A percentile compares a stretch with the other conserved stretches of the same genome.
These are phyloP conservation scores for Polypedilum vanderplanki DNA, from an alignment of 1,140 invertebrate genomes.

Conservation along the genomic window DNA sequence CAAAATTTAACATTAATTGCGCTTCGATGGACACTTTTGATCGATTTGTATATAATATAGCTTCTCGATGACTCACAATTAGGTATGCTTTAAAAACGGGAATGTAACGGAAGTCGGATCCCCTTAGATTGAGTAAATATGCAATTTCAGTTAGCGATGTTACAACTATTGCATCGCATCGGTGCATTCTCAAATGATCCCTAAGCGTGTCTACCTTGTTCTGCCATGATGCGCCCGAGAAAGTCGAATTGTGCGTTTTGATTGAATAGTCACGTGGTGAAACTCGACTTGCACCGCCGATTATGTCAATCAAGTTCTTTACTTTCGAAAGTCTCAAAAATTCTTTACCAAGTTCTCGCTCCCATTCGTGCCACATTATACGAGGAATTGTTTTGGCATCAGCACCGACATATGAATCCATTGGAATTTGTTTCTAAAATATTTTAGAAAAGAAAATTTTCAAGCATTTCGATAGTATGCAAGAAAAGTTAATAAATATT, in stretches of 20 bases:
- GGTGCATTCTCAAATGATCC: conserved; percentile 54
- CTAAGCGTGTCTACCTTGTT: conserved; percentile 65
- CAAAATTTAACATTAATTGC: conserved; percentile 43
- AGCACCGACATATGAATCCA: conserved; percentile 64
- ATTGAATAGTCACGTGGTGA: conserved; percentile 50
- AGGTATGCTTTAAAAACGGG: conserved; percentile 77
- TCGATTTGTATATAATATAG: conserved; percentile 56
- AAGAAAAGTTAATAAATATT: conserved; percentile 29
- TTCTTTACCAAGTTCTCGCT: conserved; percentile 50
- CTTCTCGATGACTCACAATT: conserved; percentile 55
- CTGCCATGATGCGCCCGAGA: conserved; percentile 52
- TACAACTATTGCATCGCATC: conserved; percentile 71
- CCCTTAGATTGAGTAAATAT: conserved; percentile 92
- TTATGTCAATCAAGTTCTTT: conserved; percentile 69
- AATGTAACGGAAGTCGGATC: conserved; percentile 79
- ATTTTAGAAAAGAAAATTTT: conserved; percentile 36
- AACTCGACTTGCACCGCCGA: conserved; percentile 55
- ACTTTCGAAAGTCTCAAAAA: conserved; percentile 56
- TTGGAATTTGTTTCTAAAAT: conserved; percentile 57
- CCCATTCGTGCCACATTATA: conserved; percentile 54
- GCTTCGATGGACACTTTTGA: conserved; percentile 51
- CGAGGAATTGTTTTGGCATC: conserved; percentile 70
- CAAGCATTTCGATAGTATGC: conserved; percentile 30
- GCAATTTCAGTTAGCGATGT: conserved; percentile 89
- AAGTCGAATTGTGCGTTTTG: conserved; percentile 45